These are phyloP conservation scores for Mico argentatus DNA, from an alignment of 2,797 vertebrate species.

Conservation along the genomic window DNA sequence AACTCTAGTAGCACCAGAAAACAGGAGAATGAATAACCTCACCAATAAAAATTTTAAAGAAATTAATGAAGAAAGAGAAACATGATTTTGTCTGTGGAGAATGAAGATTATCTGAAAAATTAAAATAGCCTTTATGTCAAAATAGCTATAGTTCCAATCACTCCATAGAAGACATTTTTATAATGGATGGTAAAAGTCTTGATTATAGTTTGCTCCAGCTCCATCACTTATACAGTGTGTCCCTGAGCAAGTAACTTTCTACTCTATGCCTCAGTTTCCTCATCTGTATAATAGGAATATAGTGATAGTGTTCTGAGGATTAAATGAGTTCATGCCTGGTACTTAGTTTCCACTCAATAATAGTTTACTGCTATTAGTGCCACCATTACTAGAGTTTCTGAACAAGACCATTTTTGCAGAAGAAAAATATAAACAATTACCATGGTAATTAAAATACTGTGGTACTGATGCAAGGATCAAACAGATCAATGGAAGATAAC, in stretches of 20 bases:
- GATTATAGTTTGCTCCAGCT: neutral
- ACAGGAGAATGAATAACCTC: neutral
- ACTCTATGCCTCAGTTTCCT: neutral
- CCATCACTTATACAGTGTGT: neutral
- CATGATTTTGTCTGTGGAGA: neutral
- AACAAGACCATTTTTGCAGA: neutral
- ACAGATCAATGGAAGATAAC: neutral
- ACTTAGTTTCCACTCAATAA: accelerated
- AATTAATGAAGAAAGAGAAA: neutral
- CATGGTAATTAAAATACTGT: neutral
- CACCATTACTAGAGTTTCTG: no score
- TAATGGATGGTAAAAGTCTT: neutral
- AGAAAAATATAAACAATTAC: neutral
- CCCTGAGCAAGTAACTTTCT: neutral
- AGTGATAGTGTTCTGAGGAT: neutral
- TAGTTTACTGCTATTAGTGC: no score
- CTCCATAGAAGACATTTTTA: neutral
- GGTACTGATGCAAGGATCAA: neutral
- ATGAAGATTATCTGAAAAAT: neutral
- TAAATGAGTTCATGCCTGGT: neutral
- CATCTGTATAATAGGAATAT: neutral
- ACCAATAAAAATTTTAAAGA: neutral
- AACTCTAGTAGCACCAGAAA: neutral
- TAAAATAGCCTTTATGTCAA: neutral
- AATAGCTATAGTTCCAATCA: neutral